Percentiles rank a stretch among this genome's conserved stretches.
These are phyloP conservation scores for Apoda limacodes DNA, from an alignment of 2,888 invertebrate species.

Conservation along the genomic window DNA sequence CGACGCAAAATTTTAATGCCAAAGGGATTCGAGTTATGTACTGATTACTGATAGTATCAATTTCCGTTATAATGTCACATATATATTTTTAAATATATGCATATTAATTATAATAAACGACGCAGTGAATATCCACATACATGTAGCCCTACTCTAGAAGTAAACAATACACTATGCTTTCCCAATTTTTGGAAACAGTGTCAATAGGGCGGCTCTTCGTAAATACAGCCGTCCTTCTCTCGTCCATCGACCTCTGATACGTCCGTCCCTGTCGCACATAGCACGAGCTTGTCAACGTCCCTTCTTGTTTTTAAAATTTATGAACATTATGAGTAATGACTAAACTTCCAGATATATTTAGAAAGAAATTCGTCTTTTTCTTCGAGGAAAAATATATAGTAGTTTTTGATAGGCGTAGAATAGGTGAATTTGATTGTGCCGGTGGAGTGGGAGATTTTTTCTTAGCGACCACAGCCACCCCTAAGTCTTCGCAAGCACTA, in stretches of 20 bases:
- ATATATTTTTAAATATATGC: too few species aligned
- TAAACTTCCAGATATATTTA: slow-evolving; percentile 24
- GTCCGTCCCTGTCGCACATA: slow-evolving; percentile 22
- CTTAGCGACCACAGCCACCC: too few species aligned
- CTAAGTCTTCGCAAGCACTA: too few species aligned
- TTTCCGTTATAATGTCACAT: too few species aligned
- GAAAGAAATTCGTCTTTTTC: slow-evolving; percentile 16
- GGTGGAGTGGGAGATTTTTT: too few species aligned
- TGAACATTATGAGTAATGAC: slow-evolving; percentile 48
- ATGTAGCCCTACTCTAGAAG: slow-evolving; percentile 38
- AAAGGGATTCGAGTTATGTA: too few species aligned
- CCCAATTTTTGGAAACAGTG: slow-evolving; percentile 69
- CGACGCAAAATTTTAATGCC: too few species aligned
- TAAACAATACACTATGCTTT: slow-evolving; percentile 58
- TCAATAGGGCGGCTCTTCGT: slow-evolving; percentile 56
- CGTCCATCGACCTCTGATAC: slow-evolving; percentile 13
- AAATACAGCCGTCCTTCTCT: slow-evolving; percentile 43
- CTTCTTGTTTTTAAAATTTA: slow-evolving; percentile 32
- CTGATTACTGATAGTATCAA: too few species aligned
- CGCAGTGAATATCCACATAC: slow-evolving; percentile 6
- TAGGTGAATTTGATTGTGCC: slow-evolving; percentile 6
- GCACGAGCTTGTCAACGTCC: slow-evolving; percentile 21
- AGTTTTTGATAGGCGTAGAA: slow-evolving; percentile 23
- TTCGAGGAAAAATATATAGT: slow-evolving; percentile 24
- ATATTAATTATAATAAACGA: too few species aligned